Evolutionary conservation across 1,140 invertebrate species (phyloP).

Genomic region (Lanistes nyassanus): DNA sequence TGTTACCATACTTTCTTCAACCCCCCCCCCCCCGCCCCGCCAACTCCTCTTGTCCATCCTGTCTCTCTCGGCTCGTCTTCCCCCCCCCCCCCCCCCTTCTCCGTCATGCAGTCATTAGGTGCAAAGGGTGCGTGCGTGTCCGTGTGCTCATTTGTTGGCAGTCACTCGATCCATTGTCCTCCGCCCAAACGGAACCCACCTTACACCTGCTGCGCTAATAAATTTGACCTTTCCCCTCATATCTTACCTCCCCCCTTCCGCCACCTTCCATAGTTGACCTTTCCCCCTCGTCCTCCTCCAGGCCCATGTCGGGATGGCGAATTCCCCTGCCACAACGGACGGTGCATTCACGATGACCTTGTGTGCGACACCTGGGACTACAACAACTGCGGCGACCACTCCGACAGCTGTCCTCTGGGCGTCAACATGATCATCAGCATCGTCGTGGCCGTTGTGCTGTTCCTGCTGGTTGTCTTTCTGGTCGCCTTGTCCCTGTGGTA

Average conservation of each 20-base stretch:
- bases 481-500: conserved; percentile 5
- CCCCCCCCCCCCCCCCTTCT: too few species aligned
- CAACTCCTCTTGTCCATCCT: too few species aligned
- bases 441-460: conserved; percentile 1
- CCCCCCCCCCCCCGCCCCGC: too few species aligned
- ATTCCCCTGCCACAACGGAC: conserved; percentile 19
- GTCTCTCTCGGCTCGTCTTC: too few species aligned
- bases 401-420: conserved; percentile 14
- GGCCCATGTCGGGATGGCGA: background rate
- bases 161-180: background rate
- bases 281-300: background rate
- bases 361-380: background rate
- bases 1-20: too few species aligned
- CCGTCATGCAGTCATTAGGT: too few species aligned
- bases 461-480: conserved; percentile 4
- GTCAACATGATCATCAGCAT: conserved; percentile 3
- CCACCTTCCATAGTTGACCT: too few species aligned
- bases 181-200: background rate
- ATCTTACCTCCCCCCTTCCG: too few species aligned
- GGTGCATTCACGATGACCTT: conserved; percentile 12
- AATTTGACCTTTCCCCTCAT: background rate
- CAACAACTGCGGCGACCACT: conserved; percentile 25
- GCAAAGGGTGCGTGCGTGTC: background rate
- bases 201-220: background rate
- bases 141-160: background rate